These are phyloP conservation scores for Syndactyla subalaris DNA, from an alignment of 2,797 vertebrate genomes.

Conservation along the genomic window DNA sequence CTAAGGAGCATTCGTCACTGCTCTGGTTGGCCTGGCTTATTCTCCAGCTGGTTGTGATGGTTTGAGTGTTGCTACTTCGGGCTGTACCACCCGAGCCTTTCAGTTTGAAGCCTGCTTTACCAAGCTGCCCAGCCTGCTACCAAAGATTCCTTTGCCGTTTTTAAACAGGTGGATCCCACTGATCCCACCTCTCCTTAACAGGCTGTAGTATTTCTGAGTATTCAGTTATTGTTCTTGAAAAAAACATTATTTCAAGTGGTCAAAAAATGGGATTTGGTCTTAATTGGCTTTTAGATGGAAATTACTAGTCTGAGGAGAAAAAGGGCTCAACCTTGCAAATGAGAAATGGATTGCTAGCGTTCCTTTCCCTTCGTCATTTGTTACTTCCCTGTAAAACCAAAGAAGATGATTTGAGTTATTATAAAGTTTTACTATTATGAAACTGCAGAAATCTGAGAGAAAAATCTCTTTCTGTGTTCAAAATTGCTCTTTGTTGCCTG, in stretches of 20 bases:
- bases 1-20: neutral
- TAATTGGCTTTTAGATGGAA: neutral
- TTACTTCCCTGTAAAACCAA: neutral
- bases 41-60: neutral
- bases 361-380: neutral
- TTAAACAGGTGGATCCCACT: neutral
- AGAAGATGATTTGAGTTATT: neutral
- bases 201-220: neutral
- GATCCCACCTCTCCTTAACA: neutral
- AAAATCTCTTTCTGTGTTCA: neutral
- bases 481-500: neutral
- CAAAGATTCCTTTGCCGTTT: neutral
- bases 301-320: neutral
- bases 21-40: neutral
- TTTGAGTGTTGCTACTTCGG: too few relatives aligned
- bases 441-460: neutral
- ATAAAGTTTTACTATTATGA: neutral
- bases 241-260: neutral
- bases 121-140: neutral
- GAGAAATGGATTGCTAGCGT: neutral
- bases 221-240: neutral
- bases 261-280: neutral
- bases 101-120: neutral
- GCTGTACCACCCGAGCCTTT: accelerated
- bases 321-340: neutral